phyloP scores from a whole-genome alignment of 2,888 invertebrate species.

The Sylvicola cinctus region DNA sequence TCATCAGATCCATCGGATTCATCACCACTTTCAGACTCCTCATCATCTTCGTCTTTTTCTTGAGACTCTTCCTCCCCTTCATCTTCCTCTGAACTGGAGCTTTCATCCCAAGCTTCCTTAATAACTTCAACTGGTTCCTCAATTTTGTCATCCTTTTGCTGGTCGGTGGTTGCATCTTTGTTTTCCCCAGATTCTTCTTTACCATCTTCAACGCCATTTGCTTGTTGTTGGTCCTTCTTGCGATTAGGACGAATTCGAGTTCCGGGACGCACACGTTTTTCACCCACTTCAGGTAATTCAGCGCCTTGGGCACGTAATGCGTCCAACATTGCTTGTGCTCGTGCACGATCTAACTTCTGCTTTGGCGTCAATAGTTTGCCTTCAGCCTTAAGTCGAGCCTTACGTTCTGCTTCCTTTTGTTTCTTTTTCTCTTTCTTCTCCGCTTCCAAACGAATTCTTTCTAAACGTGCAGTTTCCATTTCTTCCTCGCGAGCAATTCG shows the following conservation, averaged over 20 bases:
- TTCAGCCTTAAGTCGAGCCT: constrained; percentile 86
- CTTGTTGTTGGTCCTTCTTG: constrained; percentile 31
- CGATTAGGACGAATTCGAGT: constrained; percentile 54
- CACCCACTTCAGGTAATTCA: constrained; percentile 52
- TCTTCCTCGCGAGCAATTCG: constrained; percentile 51
- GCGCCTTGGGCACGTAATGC: constrained; percentile 76
- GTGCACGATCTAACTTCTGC: constrained; percentile 75
- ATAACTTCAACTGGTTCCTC: constrained; percentile 32
- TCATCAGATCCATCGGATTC: constrained; percentile 20
- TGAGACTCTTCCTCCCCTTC: constrained; percentile 27
- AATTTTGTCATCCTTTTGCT: constrained; percentile 8
- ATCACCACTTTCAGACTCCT: constrained; percentile 28
- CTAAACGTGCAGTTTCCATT: constrained; percentile 47
- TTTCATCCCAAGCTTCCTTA: constrained; percentile 74
- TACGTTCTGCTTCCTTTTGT: constrained; percentile 79
- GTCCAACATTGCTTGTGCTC: constrained; percentile 76
- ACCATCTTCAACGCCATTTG: constrained; percentile 5
- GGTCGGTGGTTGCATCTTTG: constrained; percentile 15
- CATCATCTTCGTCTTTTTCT: constrained; percentile 26
- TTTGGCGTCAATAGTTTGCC: constrained; percentile 85
- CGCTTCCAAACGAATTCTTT: constrained; percentile 59
- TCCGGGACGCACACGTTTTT: constrained; percentile 41
- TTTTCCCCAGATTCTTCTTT: constrained; percentile 16
- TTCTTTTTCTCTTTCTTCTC: constrained; percentile 78
- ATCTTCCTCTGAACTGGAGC: constrained; percentile 34